These are phyloP conservation scores for Tolypeutes matacus DNA, from an alignment of 2,797 vertebrate genomes.

Conservation along the genomic window DNA sequence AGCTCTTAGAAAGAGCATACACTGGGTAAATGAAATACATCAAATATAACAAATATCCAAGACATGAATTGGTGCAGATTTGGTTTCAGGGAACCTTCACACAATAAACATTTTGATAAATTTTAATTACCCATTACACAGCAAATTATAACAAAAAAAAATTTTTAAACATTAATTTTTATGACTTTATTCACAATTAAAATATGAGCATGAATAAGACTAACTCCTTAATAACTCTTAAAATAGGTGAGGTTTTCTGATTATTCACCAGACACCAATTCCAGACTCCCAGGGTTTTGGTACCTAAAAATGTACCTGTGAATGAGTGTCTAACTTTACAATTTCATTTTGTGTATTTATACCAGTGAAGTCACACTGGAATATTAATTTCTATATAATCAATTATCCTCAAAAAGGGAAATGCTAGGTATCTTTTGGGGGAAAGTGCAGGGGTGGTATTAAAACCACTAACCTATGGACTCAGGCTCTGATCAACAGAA, in stretches of 20 bases:
- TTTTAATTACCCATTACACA: not conserved
- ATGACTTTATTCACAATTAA: constrained; percentile 3
- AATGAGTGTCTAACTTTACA: not conserved
- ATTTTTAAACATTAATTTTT: constrained; percentile 29
- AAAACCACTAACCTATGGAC: not conserved
- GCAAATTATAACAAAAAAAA: not conserved
- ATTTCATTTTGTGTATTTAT: not conserved
- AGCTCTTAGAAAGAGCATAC: not conserved
- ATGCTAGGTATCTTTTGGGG: not conserved
- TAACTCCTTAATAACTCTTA: not conserved
- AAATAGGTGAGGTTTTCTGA: not conserved
- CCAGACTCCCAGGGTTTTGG: not conserved
- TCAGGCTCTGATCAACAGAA: not conserved
- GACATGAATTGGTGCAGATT: not conserved
- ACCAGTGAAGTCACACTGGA: not conserved
- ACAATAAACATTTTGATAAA: not conserved
- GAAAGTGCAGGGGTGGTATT: not conserved
- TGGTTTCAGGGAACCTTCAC: not conserved
- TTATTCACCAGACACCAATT: constrained; percentile 13
- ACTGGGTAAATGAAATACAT: constrained; percentile 2
- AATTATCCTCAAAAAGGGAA: not conserved
- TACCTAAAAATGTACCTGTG: not conserved
- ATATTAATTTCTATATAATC: not conserved
- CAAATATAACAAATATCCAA: constrained; percentile 20
- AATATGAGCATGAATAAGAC: constrained; percentile 7